Percentiles rank a stretch among this genome's conserved stretches.
Conservation (phyloP, 2,797 vertebrate species). For the Manis javanica region DNA sequence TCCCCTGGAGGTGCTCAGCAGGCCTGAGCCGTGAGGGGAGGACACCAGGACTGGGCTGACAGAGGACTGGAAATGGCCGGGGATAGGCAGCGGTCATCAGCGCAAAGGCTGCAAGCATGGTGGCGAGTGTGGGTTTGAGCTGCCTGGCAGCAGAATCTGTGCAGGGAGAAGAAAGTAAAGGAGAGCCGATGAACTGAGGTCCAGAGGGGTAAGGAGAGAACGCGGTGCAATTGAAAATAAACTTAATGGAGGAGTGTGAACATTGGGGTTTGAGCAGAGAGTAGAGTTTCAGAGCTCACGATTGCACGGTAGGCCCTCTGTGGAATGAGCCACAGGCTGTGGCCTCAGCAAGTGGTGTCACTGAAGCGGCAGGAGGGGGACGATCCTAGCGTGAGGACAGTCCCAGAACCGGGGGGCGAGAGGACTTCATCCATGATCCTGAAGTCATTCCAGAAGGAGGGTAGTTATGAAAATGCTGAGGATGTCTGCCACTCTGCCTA, state of each 20-base stretch:
- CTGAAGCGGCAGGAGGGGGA: background rate
- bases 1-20: background rate
- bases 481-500: background rate
- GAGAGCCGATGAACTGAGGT: background rate
- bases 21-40: background rate
- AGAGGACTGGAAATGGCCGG: background rate
- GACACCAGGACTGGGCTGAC: background rate
- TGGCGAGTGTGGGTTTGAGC: background rate
- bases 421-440: background rate
- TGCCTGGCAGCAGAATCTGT: background rate
- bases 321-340: background rate
- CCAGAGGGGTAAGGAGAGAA: background rate
- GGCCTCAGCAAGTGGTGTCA: background rate
- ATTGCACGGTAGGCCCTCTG: background rate
- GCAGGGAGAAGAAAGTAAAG: background rate
- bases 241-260: background rate
- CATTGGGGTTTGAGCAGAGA: background rate
- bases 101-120: background rate
- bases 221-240: background rate
- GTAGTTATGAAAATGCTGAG: background rate
- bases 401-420: background rate
- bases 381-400: background rate
- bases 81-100: background rate
- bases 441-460: background rate
- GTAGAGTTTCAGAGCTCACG: background rate